phyloP scores from a whole-genome alignment of 2,888 invertebrate species.

The Megalurothrips usitatus region DNA sequence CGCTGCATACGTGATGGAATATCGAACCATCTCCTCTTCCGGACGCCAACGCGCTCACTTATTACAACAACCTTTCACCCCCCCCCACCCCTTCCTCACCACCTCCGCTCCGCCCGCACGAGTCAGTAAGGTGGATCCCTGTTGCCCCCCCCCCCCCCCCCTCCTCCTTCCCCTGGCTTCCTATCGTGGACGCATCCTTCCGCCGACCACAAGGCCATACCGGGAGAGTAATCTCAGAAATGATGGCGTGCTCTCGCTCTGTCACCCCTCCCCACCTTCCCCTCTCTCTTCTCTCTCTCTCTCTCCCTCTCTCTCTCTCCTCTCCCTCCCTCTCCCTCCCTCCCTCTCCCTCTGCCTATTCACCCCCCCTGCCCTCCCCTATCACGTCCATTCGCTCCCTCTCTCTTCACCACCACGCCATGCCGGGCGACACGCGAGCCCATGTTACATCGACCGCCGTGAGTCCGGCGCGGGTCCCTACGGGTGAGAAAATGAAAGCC shows the following conservation, averaged over 20 bases:
- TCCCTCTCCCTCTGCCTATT: conserved; percentile 2
- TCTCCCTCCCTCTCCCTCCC: conserved; percentile 30
- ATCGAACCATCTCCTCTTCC: no score
- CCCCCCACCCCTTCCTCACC: neutral
- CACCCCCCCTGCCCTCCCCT: neutral
- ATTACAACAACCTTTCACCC: neutral
- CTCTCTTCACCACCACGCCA: neutral
- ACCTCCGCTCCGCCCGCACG: neutral
- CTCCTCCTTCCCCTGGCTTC: neutral
- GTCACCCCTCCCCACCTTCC: neutral
- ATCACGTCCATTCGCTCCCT: neutral
- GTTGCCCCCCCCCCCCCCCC: neutral
- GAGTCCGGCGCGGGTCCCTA: no score
- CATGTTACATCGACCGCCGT: no score
- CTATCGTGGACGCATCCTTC: conserved; percentile 1
- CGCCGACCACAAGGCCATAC: conserved; percentile 6
- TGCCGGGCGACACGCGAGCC: no score
- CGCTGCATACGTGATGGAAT: no score
- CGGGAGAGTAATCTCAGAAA: conserved; percentile 19
- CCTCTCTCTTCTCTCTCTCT: neutral
- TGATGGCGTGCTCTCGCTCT: neutral
- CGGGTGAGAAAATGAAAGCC: no score
- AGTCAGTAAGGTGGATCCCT: no score
- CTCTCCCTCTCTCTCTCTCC: conserved; percentile 30
- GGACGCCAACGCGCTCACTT: no score